phyloP scores from a whole-genome alignment of 2,797 vertebrate species.

The Sebastes melanostomus region DNA sequence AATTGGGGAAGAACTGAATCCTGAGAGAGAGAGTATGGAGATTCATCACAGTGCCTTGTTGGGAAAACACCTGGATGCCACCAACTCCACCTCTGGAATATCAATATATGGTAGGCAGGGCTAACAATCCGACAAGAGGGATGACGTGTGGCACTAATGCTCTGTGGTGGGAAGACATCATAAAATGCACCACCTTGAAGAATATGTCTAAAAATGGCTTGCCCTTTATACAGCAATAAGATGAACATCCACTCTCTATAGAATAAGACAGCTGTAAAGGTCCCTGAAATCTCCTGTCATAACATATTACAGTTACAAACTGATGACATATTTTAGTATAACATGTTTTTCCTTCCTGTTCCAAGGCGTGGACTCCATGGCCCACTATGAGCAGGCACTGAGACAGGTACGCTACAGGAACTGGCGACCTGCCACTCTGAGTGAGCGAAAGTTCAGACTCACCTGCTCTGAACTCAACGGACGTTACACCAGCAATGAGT shows the following conservation, averaged over 20 bases:
- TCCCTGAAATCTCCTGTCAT: slow-evolving; percentile 13
- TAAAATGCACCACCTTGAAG: neutral
- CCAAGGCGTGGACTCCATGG: slow-evolving; percentile 94
- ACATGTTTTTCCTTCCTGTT: slow-evolving; percentile 13
- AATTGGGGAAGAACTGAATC: slow-evolving; percentile 90
- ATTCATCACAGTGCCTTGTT: slow-evolving; percentile 86
- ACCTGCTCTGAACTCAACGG: slow-evolving; percentile 98
- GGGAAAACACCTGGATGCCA: slow-evolving; percentile 93
- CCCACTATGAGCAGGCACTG: slow-evolving; percentile 91
- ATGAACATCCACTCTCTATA: neutral
- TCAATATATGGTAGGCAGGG: slow-evolving; percentile 90
- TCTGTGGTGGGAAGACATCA: neutral
- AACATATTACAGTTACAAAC: neutral
- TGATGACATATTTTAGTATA: neutral
- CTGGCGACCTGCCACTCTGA: slow-evolving; percentile 83
- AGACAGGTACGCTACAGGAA: slow-evolving; percentile 92
- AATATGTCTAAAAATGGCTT: neutral
- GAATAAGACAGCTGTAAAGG: slow-evolving; percentile 13
- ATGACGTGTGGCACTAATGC: neutral
- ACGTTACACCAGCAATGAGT: slow-evolving; percentile 96
- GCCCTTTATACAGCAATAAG: neutral
- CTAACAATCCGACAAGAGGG: neutral
- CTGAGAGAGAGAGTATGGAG: slow-evolving; percentile 90
- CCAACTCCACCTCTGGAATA: slow-evolving; percentile 95
- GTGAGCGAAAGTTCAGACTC: slow-evolving; percentile 89